These are phyloP conservation scores for Pundamilia nyererei DNA, from an alignment of 2,113 vertebrate genomes.

Conservation along the genomic window DNA sequence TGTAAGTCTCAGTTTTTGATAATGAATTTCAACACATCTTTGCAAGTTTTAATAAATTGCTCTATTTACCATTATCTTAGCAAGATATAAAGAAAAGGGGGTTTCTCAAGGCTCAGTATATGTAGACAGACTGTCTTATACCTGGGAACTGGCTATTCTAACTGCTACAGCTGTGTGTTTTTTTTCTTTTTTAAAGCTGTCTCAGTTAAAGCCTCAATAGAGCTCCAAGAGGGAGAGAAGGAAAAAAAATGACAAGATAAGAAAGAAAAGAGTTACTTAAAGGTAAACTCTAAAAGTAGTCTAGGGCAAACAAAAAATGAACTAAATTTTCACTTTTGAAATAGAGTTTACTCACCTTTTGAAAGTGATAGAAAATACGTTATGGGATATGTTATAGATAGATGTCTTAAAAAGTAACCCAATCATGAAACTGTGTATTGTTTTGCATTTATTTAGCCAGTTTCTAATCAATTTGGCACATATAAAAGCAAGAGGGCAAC, in stretches of 20 bases:
- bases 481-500: not conserved
- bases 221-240: not conserved
- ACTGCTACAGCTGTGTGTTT: not conserved
- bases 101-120: not conserved
- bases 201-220: not conserved
- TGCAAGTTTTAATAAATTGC: not conserved
- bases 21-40: not conserved
- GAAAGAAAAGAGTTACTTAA: not conserved
- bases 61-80: not conserved
- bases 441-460: not conserved
- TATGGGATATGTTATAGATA: not conserved
- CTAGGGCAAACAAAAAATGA: not conserved
- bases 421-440: not conserved
- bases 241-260: not conserved
- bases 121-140: not conserved
- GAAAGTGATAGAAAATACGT: not conserved
- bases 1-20: not conserved
- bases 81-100: not conserved
- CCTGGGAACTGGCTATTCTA: not conserved
- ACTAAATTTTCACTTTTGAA: constrained; percentile 4
- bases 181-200: not conserved
- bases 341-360: not conserved
- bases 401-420: not conserved
- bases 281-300: not conserved
- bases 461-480: not conserved